Base-by-base conservation (phyloP, 2,797 vertebrate genomes). In the Falco novaeseelandiae region DNA sequence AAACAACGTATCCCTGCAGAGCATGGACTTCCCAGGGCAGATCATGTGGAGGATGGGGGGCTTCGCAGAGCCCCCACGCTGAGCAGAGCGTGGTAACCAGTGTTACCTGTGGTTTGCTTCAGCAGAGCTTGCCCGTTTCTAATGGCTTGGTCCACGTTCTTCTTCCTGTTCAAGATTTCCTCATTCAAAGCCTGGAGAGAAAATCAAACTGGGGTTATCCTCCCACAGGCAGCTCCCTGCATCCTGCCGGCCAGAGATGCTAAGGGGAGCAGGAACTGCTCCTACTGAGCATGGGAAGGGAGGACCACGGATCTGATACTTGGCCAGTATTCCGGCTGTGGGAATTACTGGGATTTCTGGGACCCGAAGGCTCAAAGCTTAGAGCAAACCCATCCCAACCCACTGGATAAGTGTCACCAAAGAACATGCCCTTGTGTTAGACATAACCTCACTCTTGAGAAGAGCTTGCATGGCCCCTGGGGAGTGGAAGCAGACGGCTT, bases 91-190 rank as follows among this genome's bases (percentile, higher is more conserved):
- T 1, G 4, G 14, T 42, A 42, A 42, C 40, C 40, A 42, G 40
- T 10, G 61, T 87, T 97, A 99, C 99, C 99, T 98, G 99, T 99
- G 89, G 99, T 99, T 98, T 99, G 99, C 97, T 99, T 99, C 62
- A 99, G 99, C 65, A 99, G 98, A 78, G 99, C 99, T 95, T 99
- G 99, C 89, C 99, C 99, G 0, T 99, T 99, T 97, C 99, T 99
- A 96, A 99, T 98, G 93, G 99, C 99, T 98, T 99, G 99, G 98
- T 99, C 99, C 92, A 99, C 99, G 0, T 99, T 99, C 98, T 99
- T 99, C 98, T 99, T 99, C 97, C 99, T 98, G 98, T 99, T 99
- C 96, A 99, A 54, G 80, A 99, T 99, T 96, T 99, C 99, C 95
- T 99, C 99, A 49, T 99, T 99, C 90, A 99, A 98, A 95, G 99